Conservation (phyloP, 1,140 invertebrate genomes). For the Papilio aristodemus region DNA sequence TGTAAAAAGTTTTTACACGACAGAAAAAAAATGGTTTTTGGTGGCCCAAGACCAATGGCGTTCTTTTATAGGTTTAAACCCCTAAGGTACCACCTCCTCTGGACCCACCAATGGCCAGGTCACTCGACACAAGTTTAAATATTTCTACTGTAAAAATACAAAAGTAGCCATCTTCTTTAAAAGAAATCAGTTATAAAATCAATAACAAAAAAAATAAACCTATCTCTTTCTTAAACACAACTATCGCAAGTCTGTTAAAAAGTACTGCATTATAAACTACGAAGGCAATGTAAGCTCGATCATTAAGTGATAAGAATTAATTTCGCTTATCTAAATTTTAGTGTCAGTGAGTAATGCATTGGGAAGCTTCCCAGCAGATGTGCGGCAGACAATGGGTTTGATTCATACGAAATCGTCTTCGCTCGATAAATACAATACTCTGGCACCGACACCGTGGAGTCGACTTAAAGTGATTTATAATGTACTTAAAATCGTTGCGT, state of each 20-base stretch:
- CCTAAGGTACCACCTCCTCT: no score
- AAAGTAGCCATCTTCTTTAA: background rate
- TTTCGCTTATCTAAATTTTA: background rate
- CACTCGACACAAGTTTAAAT: no score
- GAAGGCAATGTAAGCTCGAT: background rate
- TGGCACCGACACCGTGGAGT: background rate
- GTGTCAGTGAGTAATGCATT: constrained; percentile 16
- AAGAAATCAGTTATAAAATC: background rate
- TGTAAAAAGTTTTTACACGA: no score
- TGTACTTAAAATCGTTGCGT: background rate
- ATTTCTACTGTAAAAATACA: background rate
- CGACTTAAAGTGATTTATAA: background rate
- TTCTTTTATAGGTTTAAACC: no score
- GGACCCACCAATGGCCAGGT: no score
- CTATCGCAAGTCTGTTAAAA: background rate
- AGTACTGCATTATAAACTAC: background rate
- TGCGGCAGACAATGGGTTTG: constrained; percentile 26
- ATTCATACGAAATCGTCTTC: constrained; percentile 29
- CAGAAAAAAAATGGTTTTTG: no score
- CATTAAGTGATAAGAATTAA: background rate
- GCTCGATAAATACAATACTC: constrained; percentile 1
- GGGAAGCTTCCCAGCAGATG: constrained; percentile 25
- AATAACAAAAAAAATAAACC: constrained; percentile 7
- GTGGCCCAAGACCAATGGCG: background rate
- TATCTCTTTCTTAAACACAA: constrained; percentile 23